Evolutionary conservation across 2,888 invertebrate genomes (phyloP), one percentile per base, ranked within the genome.

Genomic region (Dysmachus trigonus): DNA sequence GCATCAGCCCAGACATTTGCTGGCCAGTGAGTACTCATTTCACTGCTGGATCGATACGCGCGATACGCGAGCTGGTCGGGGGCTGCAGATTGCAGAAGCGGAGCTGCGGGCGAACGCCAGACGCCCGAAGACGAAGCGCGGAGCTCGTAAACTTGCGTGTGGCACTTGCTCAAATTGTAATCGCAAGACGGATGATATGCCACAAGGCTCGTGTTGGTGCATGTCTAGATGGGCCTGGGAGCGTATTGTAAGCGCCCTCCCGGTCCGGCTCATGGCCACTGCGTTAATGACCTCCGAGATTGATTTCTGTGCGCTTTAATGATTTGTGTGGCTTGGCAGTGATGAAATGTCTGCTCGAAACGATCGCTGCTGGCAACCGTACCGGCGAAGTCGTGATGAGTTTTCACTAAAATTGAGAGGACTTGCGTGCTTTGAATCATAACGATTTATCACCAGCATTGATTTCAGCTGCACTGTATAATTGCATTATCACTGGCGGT

Each of bases 301-400:
- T 72, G 83, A 83, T 83, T 71, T 79, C 79, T 31, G 35, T 27
- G 31, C 79, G 79, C 7, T 31, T 79, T 79, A 79, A 79, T 51
- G 31, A 79, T 41, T 79, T 79, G 79, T 79, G 41, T 51, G 47
- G 41, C 27, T 41, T 79, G 76, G 31, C 79, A 79, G 51, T 79
- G 47, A 51, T 79, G 79, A 79, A 79, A 51, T 13, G 51, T 79
- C 76, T 76, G 33, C 53, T 74, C 31, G 38, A 8, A 30, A 3
- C 6, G 35, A 74, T 38, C n/a, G 74, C 38, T 74, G 30, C 33
- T 35, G 74, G 74, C 74, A 35, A 1, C 74, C 5, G 41, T 35
- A 18, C n/a, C 76, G n/a, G n/a, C 41, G n/a, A 2, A 62, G 27
- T 62, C 76, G 38, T 33, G 76, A 76, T 76, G 76, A 38, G 38